Conservation (phyloP, 2,888 invertebrate species). For the Lasius platythorax region DNA sequence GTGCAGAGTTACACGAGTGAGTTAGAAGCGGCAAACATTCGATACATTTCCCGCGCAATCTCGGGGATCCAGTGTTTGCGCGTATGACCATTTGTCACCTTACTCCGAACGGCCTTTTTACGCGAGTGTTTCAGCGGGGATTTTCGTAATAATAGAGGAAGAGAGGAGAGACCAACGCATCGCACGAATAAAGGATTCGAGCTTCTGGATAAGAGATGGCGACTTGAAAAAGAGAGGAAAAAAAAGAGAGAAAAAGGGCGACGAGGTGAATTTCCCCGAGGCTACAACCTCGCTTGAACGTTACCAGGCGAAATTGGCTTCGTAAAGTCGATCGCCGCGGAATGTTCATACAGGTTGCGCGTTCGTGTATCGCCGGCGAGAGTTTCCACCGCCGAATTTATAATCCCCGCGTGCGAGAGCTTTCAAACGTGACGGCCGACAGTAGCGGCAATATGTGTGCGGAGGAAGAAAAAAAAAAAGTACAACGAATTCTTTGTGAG, state of each 20-base stretch:
- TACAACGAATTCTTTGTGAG: slow-evolving; percentile 25
- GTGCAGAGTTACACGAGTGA: not conserved
- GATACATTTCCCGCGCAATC: slow-evolving; percentile 47
- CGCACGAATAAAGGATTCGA: slow-evolving; percentile 42
- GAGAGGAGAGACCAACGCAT: not conserved
- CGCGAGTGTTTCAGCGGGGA: slow-evolving; percentile 31
- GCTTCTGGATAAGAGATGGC: slow-evolving; percentile 44
- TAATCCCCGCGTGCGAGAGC: slow-evolving; percentile 49
- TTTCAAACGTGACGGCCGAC: slow-evolving; percentile 44
- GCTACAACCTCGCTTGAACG: slow-evolving; percentile 41
- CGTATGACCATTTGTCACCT: slow-evolving; percentile 52
- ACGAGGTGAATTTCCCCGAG: slow-evolving; percentile 53
- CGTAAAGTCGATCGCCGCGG: slow-evolving; percentile 56
- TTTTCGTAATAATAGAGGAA: slow-evolving; percentile 38
- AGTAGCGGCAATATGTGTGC: slow-evolving; percentile 31
- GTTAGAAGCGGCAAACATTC: slow-evolving; percentile 37
- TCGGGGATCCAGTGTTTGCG: slow-evolving; percentile 46
- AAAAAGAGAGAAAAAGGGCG: slow-evolving; percentile 12
- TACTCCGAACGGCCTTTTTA: slow-evolving; percentile 42
- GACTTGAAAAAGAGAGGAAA: slow-evolving; percentile 28
- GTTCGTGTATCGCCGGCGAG: slow-evolving; percentile 28
- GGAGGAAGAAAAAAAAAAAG: not conserved
- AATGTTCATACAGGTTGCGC: slow-evolving; percentile 42
- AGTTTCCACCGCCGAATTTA: slow-evolving; percentile 49
- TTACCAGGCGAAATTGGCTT: slow-evolving; percentile 53